phyloP scores from a whole-genome alignment of 2,888 invertebrate genomes.

The Drosophila mimica region DNA sequence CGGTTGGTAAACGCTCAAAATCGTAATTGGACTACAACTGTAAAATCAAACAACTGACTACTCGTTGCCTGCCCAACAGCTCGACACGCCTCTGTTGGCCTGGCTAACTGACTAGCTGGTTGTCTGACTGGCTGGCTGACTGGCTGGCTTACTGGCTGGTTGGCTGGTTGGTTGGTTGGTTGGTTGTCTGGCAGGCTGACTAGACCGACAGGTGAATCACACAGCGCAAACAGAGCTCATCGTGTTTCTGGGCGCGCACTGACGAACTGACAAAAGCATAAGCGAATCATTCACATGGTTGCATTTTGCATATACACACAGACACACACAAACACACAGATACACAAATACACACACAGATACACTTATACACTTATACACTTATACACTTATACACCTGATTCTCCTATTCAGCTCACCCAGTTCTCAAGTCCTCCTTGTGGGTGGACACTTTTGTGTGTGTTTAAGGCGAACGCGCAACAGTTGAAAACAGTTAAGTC shows the following conservation, averaged over 20 bases:
- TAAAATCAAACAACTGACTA: conserved; percentile 77
- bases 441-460: conserved; percentile 32
- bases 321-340: conserved; percentile 9
- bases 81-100: conserved; percentile 22
- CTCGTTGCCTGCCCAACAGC: conserved; percentile 40
- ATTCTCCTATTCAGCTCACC: neutral
- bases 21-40: conserved; percentile 80
- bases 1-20: conserved; percentile 77
- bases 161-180: neutral
- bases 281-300: conserved; percentile 84
- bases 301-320: conserved; percentile 63
- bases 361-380: too few relatives aligned
- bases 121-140: neutral
- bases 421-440: conserved; percentile 6
- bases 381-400: neutral
- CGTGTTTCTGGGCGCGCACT: conserved; percentile 49
- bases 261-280: conserved; percentile 82
- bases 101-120: conserved; percentile 27
- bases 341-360: conserved; percentile 8
- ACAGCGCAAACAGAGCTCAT: conserved; percentile 22
- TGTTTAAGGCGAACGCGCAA: conserved; percentile 53
- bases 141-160: neutral
- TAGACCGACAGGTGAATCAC: conserved; percentile 50
- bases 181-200: neutral
- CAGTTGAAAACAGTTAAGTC: conserved; percentile 80